Evolutionary conservation across 2,113 vertebrate genomes (phyloP).

Genomic region (Pogonocichla stellata): DNA sequence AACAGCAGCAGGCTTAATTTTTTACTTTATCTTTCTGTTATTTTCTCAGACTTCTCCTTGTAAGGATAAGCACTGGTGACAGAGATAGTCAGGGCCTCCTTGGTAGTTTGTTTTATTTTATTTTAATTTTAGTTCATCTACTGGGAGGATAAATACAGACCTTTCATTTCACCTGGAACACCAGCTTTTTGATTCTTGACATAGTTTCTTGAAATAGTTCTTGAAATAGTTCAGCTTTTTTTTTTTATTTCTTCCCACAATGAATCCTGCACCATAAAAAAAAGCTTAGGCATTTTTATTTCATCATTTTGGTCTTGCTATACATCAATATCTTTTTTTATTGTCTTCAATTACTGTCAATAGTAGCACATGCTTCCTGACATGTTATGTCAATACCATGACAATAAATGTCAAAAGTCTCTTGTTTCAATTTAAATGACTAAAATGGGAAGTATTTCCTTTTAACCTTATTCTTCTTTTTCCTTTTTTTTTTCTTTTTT

Average conservation of each 20-base stretch:
- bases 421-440: not conserved
- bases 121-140: conserved; percentile 1
- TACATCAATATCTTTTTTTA: not conserved
- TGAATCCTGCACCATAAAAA: not conserved
- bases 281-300: not conserved
- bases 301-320: not conserved
- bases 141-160: not conserved
- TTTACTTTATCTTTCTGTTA: not conserved
- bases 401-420: not conserved
- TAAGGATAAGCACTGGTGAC: not conserved
- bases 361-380: not conserved
- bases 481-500: too few species aligned
- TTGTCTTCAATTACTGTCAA: not conserved
- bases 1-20: not conserved
- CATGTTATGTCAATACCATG: not conserved
- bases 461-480: too few species aligned
- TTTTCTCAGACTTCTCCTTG: not conserved
- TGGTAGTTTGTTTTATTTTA: not conserved
- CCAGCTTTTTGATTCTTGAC: not conserved
- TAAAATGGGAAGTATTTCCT: conserved; percentile 9
- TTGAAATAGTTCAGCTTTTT: not conserved
- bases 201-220: too few species aligned
- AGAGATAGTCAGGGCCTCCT: not conserved
- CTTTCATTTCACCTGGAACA: conserved; percentile 23
- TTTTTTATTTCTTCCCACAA: not conserved